These are phyloP conservation scores for Vulpes lagopus DNA, from an alignment of 2,113 vertebrate genomes.

Conservation along the genomic window DNA sequence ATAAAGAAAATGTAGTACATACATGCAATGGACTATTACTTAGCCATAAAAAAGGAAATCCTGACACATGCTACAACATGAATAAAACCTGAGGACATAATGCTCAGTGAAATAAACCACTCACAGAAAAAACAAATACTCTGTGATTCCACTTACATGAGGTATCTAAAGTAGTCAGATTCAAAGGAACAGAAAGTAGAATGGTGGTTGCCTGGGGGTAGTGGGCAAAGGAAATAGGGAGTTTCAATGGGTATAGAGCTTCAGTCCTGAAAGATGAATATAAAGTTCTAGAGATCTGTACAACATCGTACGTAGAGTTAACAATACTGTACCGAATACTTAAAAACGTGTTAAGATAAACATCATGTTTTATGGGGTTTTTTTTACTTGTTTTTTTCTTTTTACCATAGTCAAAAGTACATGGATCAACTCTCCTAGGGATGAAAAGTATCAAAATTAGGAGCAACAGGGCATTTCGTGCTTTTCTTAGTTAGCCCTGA, in stretches of 20 bases:
- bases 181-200: background rate
- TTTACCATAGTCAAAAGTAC: background rate
- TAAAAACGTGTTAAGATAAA: background rate
- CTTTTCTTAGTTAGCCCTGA: background rate
- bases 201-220: background rate
- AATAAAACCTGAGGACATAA: background rate
- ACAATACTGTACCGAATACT: background rate
- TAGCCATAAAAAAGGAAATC: background rate
- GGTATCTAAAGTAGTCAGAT: background rate
- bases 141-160: background rate
- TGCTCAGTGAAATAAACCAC: background rate
- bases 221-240: background rate
- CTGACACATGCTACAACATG: background rate
- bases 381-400: background rate
- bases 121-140: background rate
- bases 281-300: background rate
- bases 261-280: background rate
- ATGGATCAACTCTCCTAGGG: background rate
- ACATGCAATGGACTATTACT: too few relatives aligned
- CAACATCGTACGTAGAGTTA: background rate
- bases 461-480: background rate
- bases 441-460: background rate
- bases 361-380: background rate
- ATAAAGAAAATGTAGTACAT: background rate
- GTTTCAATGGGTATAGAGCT: background rate